Conservation (phyloP, 2,113 vertebrate species). For the Donacobius atricapilla region DNA sequence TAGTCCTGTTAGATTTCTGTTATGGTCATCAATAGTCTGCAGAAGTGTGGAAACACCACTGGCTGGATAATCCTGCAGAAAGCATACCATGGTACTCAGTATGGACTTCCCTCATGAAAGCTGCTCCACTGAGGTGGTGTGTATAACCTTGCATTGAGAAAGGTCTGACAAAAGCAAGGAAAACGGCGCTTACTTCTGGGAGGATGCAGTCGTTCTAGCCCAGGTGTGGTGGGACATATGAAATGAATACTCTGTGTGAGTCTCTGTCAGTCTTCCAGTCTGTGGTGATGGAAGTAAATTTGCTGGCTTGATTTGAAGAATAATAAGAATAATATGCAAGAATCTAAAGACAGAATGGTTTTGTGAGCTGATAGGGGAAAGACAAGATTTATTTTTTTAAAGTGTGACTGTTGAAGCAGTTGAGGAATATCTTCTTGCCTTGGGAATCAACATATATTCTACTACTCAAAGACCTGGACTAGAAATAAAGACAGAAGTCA, state of each 20-base stretch:
- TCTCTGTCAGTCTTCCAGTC: neutral
- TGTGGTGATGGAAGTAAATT: neutral
- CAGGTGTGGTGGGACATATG: neutral
- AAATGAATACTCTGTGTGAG: neutral
- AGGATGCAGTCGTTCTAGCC: neutral
- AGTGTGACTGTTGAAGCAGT: neutral
- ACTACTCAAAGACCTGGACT: neutral
- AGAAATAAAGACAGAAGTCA: neutral
- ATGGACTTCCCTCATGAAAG: neutral
- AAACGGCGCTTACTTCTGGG: neutral
- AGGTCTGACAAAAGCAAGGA: neutral
- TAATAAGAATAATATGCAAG: neutral
- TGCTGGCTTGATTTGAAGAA: neutral
- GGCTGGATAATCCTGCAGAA: neutral
- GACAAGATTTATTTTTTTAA: neutral
- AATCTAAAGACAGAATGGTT: neutral
- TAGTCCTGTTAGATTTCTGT: neutral
- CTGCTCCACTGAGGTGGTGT: neutral
- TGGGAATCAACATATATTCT: neutral
- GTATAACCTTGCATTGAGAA: neutral
- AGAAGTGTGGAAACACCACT: neutral
- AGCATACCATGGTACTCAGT: neutral
- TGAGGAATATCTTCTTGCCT: neutral
- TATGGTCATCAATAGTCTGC: neutral
- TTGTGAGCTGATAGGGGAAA: neutral